Base-by-base conservation (phyloP, 2,888 invertebrate species). In the Cepaea hortensis region DNA sequence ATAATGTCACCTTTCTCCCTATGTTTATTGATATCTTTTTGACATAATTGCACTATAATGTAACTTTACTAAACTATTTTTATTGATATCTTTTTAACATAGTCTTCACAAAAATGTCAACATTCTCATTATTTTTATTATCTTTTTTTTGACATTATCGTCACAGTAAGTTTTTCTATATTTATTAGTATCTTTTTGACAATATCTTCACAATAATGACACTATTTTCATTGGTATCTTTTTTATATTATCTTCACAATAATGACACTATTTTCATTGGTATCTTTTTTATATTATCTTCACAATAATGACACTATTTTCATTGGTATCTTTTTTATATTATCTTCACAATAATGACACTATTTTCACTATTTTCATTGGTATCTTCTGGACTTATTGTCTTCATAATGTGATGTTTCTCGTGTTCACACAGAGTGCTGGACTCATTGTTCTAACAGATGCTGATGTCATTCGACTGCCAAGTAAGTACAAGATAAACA, bases 371-470 rank as follows among this genome's bases (percentile, higher is more conserved):
- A 15, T 9, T n/a, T 6, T 61, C n/a, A 76, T 5, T 50, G 50
- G 48, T 13, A 77, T 55, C 77, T 55, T 77, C n/a, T 46, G 11
- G 4, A 76, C 68, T 65, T 20, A 3, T n/a, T 20, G 3, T 68
- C 68, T 20, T 68, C 68, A 50, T 77, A 6, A n/a, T n/a, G 6
- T 55, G 11, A 55, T 55, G 11, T 55, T 55, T 55, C 55, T 55
- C 55, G 6, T 61, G 11, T 61, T 3, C 3, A 3, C 11, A 68
- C 90, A 93, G 93, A 95, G 96, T 94, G 96, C 97, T 1, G 98
- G 98, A 0, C 95, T 99, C 83, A 95, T 98, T 3, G 97, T 98
- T 5, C 97, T 99, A 93, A 98, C 97, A 82, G 98, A 99, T 95
- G 97, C 98, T 80, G 95, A 96, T 73, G 90, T 94, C 55, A 92